Conservation (phyloP, 2,797 vertebrate species). For the Cossypha dichroa region DNA sequence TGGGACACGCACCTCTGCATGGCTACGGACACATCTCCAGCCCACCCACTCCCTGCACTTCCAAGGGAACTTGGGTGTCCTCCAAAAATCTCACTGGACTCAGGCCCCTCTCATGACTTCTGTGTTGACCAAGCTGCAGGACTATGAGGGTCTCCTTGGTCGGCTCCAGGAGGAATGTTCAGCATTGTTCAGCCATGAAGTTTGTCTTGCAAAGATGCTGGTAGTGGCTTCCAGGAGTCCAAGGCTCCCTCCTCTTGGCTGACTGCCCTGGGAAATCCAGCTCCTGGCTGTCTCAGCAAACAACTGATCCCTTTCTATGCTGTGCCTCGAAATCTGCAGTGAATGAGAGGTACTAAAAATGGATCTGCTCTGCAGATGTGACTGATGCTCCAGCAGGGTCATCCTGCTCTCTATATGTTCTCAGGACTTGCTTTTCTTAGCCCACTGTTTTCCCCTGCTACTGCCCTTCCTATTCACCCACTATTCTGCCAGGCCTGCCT, state of each 20-base stretch:
- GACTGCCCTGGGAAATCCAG: background rate
- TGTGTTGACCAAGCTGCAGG: background rate
- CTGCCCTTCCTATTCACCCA: background rate
- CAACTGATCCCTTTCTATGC: background rate
- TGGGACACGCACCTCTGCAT: accelerated
- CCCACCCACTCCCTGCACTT: accelerated
- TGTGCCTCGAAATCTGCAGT: background rate
- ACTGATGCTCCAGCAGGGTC: background rate
- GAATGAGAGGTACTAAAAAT: background rate
- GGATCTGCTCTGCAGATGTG: background rate
- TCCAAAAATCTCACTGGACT: background rate
- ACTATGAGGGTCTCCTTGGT: background rate
- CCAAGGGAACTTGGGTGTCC: background rate
- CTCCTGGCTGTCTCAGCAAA: background rate
- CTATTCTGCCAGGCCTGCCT: background rate
- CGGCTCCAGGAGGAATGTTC: background rate
- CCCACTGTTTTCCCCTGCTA: background rate
- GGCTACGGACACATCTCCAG: background rate
- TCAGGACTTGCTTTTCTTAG: background rate
- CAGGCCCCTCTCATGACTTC: background rate
- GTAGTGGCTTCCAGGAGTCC: background rate
- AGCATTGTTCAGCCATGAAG: background rate
- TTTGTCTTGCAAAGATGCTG: background rate
- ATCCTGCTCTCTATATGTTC: background rate
- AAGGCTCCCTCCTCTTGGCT: background rate